Evolutionary conservation across 2,888 invertebrate genomes (phyloP).

Genomic region (Apamea crenata): DNA sequence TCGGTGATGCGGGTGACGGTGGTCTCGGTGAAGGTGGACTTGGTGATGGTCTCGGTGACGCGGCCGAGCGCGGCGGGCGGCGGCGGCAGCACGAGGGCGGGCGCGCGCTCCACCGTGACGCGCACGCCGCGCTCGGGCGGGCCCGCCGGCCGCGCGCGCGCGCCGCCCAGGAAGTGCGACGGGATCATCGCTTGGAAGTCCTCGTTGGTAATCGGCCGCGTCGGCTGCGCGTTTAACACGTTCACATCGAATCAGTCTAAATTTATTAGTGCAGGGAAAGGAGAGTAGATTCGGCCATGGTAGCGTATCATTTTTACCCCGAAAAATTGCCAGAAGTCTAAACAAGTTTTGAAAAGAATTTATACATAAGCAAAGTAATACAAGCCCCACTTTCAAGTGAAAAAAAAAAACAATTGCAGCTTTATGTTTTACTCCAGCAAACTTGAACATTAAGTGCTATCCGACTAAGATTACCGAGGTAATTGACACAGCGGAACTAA

Average conservation of each 20-base stretch:
- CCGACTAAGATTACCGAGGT: not conserved
- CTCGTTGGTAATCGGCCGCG: conserved; percentile 97
- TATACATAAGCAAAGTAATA: conserved; percentile 29
- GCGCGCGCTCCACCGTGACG: conserved; percentile 95
- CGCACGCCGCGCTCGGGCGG: conserved; percentile 91
- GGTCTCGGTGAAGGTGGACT: conserved; percentile 98
- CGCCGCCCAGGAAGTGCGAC: conserved; percentile 94
- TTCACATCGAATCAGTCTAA: conserved; percentile 85
- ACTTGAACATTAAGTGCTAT: not conserved
- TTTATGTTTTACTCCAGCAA: not conserved
- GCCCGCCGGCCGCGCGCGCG: conserved; percentile 71
- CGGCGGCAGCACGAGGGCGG: conserved; percentile 92
- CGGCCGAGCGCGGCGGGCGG: conserved; percentile 96
- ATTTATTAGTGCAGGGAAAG: conserved; percentile 52
- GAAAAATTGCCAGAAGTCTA: conserved; percentile 7
- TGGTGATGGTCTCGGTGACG: conserved; percentile 98
- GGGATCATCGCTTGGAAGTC: conserved; percentile 99
- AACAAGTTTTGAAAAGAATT: not conserved
- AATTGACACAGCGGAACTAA: not conserved
- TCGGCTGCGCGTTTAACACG: conserved; percentile 91
- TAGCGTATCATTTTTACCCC: conserved; percentile 53
- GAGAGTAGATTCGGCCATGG: conserved; percentile 28
- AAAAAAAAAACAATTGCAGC: not conserved
- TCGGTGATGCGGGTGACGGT: conserved; percentile 98
- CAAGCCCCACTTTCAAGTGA: conserved; percentile 5